Percentiles rank a stretch among this genome's conserved stretches.
Conservation (phyloP, 2,888 invertebrate species). For the Lepidochitona cinerea region DNA sequence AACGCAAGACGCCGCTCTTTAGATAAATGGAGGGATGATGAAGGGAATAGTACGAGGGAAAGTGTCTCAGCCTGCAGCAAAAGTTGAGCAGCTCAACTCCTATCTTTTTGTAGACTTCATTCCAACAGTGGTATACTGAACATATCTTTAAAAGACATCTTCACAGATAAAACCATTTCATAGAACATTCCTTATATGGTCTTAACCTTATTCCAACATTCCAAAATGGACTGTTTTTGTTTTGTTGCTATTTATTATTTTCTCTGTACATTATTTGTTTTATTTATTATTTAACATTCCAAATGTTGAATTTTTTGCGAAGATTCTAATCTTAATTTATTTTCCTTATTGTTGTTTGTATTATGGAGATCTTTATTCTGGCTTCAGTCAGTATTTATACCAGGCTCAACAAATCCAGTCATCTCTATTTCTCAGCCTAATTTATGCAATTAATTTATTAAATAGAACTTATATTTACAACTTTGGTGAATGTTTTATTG, state of each 20-base stretch:
- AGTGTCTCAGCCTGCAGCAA: conserved; percentile 36
- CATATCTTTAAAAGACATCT: no score
- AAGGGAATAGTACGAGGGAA: conserved; percentile 75
- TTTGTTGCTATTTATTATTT: no score
- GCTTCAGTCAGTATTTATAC: not conserved
- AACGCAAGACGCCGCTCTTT: conserved; percentile 92
- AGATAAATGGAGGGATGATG: conserved; percentile 96
- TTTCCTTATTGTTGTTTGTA: not conserved
- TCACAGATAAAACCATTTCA: no score
- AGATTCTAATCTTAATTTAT: not conserved
- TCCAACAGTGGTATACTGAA: no score
- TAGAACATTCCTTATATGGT: no score
- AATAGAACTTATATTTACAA: conserved; percentile 8
- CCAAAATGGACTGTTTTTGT: no score
- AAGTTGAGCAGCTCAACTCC: not conserved
- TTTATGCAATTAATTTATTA: conserved; percentile 8
- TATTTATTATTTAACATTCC: not conserved
- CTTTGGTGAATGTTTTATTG: not conserved
- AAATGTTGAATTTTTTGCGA: not conserved
- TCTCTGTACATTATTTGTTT: no score
- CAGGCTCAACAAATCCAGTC: no score
- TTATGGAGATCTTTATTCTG: no score
- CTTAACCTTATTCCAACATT: no score
- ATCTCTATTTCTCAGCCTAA: not conserved
- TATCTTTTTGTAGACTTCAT: not conserved